phyloP scores from a whole-genome alignment of 2,113 vertebrate species.

The Corynorhinus townsendii region DNA sequence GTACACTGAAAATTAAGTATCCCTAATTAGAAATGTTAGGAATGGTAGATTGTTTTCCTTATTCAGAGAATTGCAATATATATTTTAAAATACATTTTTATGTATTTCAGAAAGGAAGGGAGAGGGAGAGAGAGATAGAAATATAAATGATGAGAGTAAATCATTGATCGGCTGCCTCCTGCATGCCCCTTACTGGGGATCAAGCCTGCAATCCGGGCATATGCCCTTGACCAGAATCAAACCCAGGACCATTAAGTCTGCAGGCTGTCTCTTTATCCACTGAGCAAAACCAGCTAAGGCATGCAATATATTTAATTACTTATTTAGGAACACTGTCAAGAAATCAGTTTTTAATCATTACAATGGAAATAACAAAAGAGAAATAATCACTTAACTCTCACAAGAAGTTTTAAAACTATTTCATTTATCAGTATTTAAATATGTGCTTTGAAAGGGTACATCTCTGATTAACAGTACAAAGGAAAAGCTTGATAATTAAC shows the following conservation, averaged over 20 bases:
- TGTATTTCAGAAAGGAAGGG: too few species aligned
- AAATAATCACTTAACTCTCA: background rate
- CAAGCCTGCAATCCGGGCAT: too few species aligned
- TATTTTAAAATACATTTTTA: too few species aligned
- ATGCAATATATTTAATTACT: background rate
- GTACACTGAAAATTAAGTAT: background rate
- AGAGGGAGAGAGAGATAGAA: too few species aligned
- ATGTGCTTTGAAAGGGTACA: background rate
- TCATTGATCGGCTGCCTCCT: too few species aligned
- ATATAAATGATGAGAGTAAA: too few species aligned
- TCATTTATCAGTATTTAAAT: background rate
- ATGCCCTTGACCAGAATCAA: too few species aligned
- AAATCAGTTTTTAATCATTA: background rate
- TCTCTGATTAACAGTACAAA: background rate
- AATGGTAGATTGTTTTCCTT: background rate
- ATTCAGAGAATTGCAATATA: background rate
- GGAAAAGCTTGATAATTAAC: background rate
- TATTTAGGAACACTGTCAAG: slow-evolving; percentile 3
- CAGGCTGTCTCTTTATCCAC: too few species aligned
- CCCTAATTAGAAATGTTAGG: background rate
- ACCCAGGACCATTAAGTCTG: too few species aligned
- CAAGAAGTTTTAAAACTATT: background rate
- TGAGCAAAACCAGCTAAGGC: too few species aligned
- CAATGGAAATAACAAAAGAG: background rate
- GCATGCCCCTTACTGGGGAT: too few species aligned